Evolutionary conservation across 1,140 invertebrate species (phyloP).

Genomic region (Saccostrea echinata): DNA sequence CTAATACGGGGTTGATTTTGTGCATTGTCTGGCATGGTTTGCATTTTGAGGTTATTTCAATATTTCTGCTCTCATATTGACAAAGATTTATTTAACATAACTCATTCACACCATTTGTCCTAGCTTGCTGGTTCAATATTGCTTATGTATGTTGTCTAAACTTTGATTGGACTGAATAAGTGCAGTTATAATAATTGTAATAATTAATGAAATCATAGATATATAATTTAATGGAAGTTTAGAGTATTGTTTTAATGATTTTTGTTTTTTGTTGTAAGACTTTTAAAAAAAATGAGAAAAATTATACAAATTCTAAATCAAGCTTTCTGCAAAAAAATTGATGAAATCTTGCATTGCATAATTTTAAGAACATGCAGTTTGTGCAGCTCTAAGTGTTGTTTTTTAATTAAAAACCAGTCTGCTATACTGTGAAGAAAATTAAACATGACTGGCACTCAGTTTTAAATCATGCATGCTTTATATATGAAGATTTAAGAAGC

Average conservation of each 20-base stretch:
- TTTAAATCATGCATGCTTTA: constrained; percentile 11
- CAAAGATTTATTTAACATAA: too few species aligned
- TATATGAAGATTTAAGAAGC: neutral
- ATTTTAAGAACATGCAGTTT: neutral
- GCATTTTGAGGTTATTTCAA: neutral
- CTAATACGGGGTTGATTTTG: neutral
- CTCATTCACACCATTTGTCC: too few species aligned
- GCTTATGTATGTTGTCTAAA: neutral
- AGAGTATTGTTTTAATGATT: neutral
- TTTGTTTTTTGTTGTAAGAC: neutral
- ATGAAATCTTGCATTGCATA: neutral
- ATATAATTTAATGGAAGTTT: too few species aligned
- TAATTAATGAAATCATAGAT: neutral
- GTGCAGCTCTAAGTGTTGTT: constrained; percentile 9
- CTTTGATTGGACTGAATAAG: neutral
- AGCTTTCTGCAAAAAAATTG: neutral
- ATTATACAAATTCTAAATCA: neutral
- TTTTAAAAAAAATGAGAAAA: neutral
- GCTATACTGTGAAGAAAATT: neutral
- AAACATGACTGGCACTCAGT: neutral
- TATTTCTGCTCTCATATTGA: too few species aligned
- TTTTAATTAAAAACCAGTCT: neutral
- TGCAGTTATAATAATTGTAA: neutral
- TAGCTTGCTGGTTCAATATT: neutral
- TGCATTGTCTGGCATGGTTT: constrained; percentile 6